Base-by-base conservation (phyloP, 2,888 invertebrate species). In the Listrodromus nycthemerus region DNA sequence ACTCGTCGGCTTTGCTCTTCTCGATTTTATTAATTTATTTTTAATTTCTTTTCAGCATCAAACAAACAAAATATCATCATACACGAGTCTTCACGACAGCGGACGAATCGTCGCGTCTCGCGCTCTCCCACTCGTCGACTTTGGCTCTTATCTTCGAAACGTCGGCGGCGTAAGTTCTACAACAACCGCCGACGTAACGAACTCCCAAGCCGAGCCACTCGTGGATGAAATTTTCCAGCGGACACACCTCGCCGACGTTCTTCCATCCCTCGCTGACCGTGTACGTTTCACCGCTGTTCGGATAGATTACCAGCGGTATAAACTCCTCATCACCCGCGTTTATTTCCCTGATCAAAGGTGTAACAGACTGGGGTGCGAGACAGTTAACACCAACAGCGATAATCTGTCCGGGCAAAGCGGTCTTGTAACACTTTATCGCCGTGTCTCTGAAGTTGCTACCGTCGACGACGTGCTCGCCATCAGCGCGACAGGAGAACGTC, bases 301-400 rank as follows among this genome's bases (percentile, higher is more conserved):
- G 98, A 94, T 98, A 98, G 37, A 97, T 97, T 82, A 98, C 96
- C 74, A 98, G 94, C 3, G 97, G 97, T 79, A 97, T 95, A 73
- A 93, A 92, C 19, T 92, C 67, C 8, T 86, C 63, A 93, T 92
- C 90, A 92, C 90, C 21, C 93, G 92, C 88, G 95, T 95, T 95
- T 86, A 96, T 91, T 66, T 94, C 94, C 83, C 94, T 93, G 67
- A 97, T 93, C 37, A 97, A 93, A 0, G 95, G 91, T 21, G 95
- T 94, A 4, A 97, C 95, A 87, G 95, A 94, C 87, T 94, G 92
- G 0, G 97, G 97, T 85, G 95, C 94, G 71, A 97, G 95, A 94
- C 98, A 98, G 93, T 98, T 98, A 0, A 97, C 96, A 10, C 98
- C 98, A 65, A 98, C 95, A 0, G 97, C 98, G 19, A 97, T 95